Evolutionary conservation across 2,797 vertebrate genomes (phyloP).

Genomic region (Botia kubotai): DNA sequence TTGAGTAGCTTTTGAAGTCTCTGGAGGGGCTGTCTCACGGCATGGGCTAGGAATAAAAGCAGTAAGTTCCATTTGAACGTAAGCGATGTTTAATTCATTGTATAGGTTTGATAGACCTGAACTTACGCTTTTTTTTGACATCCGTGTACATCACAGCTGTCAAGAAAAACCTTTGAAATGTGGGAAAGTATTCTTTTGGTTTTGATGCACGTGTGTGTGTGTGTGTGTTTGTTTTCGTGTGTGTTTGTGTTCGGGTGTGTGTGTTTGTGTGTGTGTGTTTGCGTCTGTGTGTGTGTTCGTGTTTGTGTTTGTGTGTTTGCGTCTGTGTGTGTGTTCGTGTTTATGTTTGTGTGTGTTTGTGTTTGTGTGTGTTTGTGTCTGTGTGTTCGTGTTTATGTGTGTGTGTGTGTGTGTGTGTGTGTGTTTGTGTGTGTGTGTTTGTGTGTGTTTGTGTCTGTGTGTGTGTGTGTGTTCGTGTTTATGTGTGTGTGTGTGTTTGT

Average conservation of each 20-base stretch:
- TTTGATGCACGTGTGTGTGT: not conserved
- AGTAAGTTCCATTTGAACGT: constrained; percentile 62
- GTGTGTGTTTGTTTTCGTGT: too few relatives aligned
- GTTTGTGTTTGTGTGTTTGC: not conserved
- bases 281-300: too few relatives aligned
- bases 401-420: not conserved
- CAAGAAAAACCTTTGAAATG: constrained; percentile 16
- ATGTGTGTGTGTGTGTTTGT: too few relatives aligned
- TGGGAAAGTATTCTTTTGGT: not conserved
- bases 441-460: not conserved
- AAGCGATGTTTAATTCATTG: constrained; percentile 76
- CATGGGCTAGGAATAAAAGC: constrained; percentile 64
- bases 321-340: not conserved
- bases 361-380: not conserved
- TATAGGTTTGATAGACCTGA: constrained; percentile 58
- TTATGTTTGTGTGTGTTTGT: too few relatives aligned
- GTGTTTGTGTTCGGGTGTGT: too few relatives aligned
- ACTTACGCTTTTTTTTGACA: constrained; percentile 69
- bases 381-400: too few relatives aligned
- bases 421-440: not conserved
- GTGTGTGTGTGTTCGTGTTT: not conserved
- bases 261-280: not conserved
- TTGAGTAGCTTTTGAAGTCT: constrained; percentile 49
- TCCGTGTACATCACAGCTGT: constrained; percentile 66
- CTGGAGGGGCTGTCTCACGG: constrained; percentile 41